Evolutionary conservation across 2,113 vertebrate species (phyloP).

Genomic region (Pluvialis apricaria): DNA sequence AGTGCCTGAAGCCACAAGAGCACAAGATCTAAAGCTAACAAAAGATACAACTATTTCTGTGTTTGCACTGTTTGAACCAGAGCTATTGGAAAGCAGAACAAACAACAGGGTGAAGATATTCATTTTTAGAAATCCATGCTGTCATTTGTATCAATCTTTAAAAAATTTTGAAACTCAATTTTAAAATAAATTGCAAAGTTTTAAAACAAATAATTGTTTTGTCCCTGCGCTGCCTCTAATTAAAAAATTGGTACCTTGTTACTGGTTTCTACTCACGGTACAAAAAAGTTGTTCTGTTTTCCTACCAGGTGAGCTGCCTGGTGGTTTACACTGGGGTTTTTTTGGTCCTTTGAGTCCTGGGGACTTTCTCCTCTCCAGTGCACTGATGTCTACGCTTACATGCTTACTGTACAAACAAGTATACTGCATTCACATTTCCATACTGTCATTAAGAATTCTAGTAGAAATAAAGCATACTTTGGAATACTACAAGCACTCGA

Average conservation of each 20-base stretch:
- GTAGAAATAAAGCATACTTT: conserved; percentile 2
- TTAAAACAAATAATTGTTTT: neutral
- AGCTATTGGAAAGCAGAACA: neutral
- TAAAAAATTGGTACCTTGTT: neutral
- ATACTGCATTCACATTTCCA: neutral
- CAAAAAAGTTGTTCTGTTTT: neutral
- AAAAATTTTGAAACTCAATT: neutral
- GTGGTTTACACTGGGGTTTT: neutral
- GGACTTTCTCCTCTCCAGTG: neutral
- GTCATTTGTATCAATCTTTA: neutral
- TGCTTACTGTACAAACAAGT: neutral
- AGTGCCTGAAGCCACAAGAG: neutral
- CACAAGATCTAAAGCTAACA: neutral
- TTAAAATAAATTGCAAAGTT: neutral
- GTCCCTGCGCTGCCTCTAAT: neutral
- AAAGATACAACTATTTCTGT: neutral
- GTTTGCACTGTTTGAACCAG: neutral
- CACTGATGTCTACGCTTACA: neutral
- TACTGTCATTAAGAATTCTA: neutral
- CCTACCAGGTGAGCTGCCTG: neutral
- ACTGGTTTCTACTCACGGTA: neutral
- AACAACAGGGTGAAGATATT: neutral
- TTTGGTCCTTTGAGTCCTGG: neutral
- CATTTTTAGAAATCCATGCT: neutral
- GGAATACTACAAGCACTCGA: neutral